Percentiles rank a stretch among this genome's conserved stretches.
phyloP scores from a whole-genome alignment of 2,888 invertebrate genomes.

The Ametastegia equiseti region DNA sequence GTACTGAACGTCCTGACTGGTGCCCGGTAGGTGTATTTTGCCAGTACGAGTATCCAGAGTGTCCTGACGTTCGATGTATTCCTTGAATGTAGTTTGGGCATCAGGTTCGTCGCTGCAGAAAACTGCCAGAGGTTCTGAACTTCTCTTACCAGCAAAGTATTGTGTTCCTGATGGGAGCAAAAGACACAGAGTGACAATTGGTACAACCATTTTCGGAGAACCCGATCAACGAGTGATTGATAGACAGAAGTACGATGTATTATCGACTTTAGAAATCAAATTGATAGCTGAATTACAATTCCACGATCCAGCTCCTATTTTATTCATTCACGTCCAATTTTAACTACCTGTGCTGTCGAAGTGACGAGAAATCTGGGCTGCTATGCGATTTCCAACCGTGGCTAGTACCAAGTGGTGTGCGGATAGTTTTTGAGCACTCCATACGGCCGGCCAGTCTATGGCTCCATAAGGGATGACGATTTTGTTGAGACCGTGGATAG shows the following conservation, averaged over 20 bases:
- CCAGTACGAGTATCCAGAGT: not conserved
- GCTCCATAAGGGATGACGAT: conserved; percentile 65
- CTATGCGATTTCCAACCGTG: conserved; percentile 63
- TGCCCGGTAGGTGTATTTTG: not conserved
- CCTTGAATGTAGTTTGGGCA: not conserved
- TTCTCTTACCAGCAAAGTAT: not conserved
- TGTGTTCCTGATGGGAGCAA: not conserved
- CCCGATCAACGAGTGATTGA: not conserved
- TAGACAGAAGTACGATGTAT: no score
- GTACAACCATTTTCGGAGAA: not conserved
- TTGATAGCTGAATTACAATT: no score
- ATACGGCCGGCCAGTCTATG: conserved; percentile 57
- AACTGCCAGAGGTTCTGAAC: not conserved
- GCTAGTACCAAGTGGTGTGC: conserved; percentile 60
- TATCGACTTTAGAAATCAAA: no score
- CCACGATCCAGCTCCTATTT: not conserved
- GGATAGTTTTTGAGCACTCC: not conserved
- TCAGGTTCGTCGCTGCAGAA: not conserved
- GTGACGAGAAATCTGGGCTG: conserved; percentile 65
- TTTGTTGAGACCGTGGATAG: conserved; percentile 59
- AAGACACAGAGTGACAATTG: not conserved
- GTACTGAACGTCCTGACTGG: not conserved
- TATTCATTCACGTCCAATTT: conserved; percentile 27
- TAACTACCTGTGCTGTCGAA: conserved; percentile 65
- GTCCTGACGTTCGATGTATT: not conserved